Conservation (phyloP, 2,888 invertebrate species). For the Gandaritis pyraliata region DNA sequence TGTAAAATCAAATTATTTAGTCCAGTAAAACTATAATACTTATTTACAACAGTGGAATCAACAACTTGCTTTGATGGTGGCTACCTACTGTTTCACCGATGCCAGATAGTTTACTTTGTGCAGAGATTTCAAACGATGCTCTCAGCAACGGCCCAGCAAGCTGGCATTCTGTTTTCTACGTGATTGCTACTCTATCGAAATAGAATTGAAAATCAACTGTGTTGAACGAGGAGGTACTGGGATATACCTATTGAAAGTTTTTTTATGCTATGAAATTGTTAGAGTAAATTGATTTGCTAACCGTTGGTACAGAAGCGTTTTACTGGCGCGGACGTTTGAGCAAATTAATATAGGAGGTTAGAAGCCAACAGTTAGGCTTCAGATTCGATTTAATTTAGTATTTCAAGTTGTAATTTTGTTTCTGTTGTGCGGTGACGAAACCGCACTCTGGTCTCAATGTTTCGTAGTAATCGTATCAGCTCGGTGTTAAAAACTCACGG, state of each 20-base stretch:
- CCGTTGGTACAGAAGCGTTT: constrained; percentile 48
- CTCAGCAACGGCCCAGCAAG: too few relatives aligned
- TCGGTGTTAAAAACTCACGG: background rate
- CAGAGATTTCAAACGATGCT: too few relatives aligned
- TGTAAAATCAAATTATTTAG: too few relatives aligned
- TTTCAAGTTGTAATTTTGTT: constrained; percentile 34
- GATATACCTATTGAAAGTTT: constrained; percentile 28
- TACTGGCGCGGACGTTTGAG: constrained; percentile 51
- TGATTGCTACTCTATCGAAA: constrained; percentile 42
- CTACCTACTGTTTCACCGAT: too few relatives aligned
- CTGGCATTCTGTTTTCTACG: constrained; percentile 1
- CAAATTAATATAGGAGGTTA: constrained; percentile 54
- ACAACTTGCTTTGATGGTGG: too few relatives aligned
- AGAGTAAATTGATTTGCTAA: constrained; percentile 59
- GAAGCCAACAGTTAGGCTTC: constrained; percentile 44
- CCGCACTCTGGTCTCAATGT: constrained; percentile 1
- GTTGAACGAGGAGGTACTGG: constrained; percentile 24
- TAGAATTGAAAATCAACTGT: constrained; percentile 46
- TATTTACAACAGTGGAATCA: too few relatives aligned
- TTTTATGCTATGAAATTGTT: constrained; percentile 43
- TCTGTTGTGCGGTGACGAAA: constrained; percentile 9
- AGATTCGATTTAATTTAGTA: constrained; percentile 46
- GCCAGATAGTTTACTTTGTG: too few relatives aligned
- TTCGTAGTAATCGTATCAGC: background rate
- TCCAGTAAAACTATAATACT: too few relatives aligned